These are phyloP conservation scores for Protomyctophum bolini DNA, from an alignment of 2,113 vertebrate genomes.

Conservation along the genomic window DNA sequence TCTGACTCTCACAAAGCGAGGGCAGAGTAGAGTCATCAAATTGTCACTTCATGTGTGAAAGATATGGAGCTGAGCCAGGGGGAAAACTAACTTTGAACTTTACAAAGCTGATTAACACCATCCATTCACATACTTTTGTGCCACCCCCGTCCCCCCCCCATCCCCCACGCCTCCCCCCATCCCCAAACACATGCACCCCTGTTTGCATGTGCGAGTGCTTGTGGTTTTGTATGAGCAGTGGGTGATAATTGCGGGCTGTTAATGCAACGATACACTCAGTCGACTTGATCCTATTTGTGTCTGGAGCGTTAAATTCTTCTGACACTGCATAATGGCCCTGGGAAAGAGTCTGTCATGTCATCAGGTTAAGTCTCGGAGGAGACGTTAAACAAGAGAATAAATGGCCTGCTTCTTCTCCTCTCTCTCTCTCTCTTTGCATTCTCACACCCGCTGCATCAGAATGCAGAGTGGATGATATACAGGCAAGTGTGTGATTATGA, in stretches of 20 bases:
- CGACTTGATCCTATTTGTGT: neutral
- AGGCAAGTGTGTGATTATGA: too few relatives aligned
- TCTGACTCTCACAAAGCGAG: neutral
- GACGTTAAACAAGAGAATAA: conserved; percentile 1
- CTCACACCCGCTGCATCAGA: conserved; percentile 5
- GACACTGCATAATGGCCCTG: conserved; percentile 27
- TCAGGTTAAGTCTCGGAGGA: conserved; percentile 33
- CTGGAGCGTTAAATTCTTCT: neutral
- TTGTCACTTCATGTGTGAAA: neutral
- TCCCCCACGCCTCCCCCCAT: neutral
- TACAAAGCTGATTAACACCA: neutral
- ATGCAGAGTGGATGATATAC: neutral
- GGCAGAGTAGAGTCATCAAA: neutral
- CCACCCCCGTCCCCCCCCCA: neutral
- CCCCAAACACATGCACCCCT: too few relatives aligned
- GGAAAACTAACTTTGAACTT: neutral
- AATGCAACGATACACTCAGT: neutral
- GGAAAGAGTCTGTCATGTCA: conserved; percentile 20
- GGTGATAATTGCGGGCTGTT: neutral
- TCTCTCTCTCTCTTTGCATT: neutral
- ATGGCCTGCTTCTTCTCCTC: conserved; percentile 2
- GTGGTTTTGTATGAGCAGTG: too few relatives aligned
- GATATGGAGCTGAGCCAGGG: neutral
- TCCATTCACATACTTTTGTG: neutral
- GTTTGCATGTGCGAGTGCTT: too few relatives aligned